Evolutionary conservation across 2,797 vertebrate genomes (phyloP), one percentile per base, ranked within the genome.

Genomic region (Hypotaenidia okinawae): DNA sequence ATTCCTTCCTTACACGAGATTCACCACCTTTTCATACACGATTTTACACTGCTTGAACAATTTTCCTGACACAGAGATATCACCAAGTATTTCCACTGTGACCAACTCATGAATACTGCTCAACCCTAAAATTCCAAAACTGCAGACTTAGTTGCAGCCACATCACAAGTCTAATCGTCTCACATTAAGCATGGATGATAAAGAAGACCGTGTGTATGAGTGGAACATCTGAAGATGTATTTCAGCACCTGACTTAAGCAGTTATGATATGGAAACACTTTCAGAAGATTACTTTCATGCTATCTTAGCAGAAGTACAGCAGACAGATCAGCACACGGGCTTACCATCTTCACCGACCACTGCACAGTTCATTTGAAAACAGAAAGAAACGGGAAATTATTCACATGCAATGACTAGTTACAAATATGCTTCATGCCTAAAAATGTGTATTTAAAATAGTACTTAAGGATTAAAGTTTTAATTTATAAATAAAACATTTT

Each of bases 311-410:
- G 95, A 94, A 96, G 96, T 97, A 98, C 96, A 98, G 96, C 95
- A 98, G 97, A 98, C 91, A 98, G 95, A 98, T 97, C 97, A 97
- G 98, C 98, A 98, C 97, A 97, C 93, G 84, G 96, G 98, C 98
- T 99, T 99, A 99, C 99, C 99, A 98, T 98, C 98, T 99, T 99
- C 94, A 99, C 95, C 94, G 99, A 99, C 99, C 99, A 99, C 99
- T 99, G 99, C 97, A 98, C 96, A 97, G 98, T 98, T 98, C 97
- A 98, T 97, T 96, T 98, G 98, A 98, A 98, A 98, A 98, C 97
- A 98, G 96, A 98, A 98, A 98, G 97, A 98, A 98, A 98, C 95
- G 98, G 97, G 92, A 98, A 97, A 97, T 98, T 98, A 98, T 88
- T 98, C 77, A 97, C 86, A 97, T 94, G 97, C 96, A 97, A 97